Evolutionary conservation across 2,888 invertebrate species (phyloP).

Genomic region (Coenonympha glycerion): DNA sequence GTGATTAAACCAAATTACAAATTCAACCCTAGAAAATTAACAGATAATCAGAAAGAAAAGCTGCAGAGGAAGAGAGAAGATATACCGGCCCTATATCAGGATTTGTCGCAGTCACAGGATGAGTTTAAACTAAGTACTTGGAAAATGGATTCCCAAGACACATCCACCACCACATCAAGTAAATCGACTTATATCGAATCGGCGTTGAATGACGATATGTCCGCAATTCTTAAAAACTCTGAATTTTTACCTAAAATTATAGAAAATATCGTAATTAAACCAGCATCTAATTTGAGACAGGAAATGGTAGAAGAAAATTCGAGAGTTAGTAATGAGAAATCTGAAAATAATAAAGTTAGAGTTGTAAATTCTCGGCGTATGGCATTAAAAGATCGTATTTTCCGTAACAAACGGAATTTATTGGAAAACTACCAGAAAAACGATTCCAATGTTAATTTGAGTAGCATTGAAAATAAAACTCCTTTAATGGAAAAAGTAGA

Average conservation of each 20-base stretch:
- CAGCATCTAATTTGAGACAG: background rate
- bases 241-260: slow-evolving; percentile 58
- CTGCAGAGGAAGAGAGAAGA: slow-evolving; percentile 81
- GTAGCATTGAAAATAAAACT: slow-evolving; percentile 35
- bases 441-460: slow-evolving; percentile 5
- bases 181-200: slow-evolving; percentile 50
- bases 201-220: slow-evolving; percentile 37
- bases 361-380: slow-evolving; percentile 53
- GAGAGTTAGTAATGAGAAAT: slow-evolving; percentile 6
- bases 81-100: slow-evolving; percentile 89
- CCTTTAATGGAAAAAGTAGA: slow-evolving; percentile 30
- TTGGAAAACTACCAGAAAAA: slow-evolving; percentile 29
- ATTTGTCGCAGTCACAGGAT: slow-evolving; percentile 83
- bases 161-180: slow-evolving; percentile 45
- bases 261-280: slow-evolving; percentile 39
- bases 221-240: slow-evolving; percentile 45
- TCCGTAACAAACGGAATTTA: slow-evolving; percentile 52
- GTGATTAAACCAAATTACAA: slow-evolving; percentile 81
- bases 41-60: slow-evolving; percentile 86
- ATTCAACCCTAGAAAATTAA: slow-evolving; percentile 81
- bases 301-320: background rate
- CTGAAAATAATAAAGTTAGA: slow-evolving; percentile 29
- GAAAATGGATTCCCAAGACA: slow-evolving; percentile 69
- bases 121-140: slow-evolving; percentile 68
- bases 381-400: slow-evolving; percentile 62